Conservation (phyloP, 2,888 invertebrate genomes). For the Amphipoea lucens region DNA sequence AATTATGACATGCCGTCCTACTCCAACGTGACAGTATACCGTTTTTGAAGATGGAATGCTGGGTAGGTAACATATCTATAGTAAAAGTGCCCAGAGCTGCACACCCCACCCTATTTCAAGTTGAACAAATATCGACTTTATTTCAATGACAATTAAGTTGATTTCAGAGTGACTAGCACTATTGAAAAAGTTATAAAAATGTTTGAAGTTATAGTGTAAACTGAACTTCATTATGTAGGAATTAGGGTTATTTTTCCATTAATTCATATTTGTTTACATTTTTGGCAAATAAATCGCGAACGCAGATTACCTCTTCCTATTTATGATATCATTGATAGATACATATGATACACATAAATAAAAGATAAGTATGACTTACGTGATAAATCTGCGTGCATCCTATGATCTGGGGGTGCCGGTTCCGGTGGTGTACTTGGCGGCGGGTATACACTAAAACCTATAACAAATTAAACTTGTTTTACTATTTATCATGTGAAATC, state of each 20-base stretch:
- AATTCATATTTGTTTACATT: too few relatives aligned
- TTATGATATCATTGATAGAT: not conserved
- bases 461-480: not conserved
- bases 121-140: too few relatives aligned
- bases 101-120: too few relatives aligned
- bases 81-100: too few relatives aligned
- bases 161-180: too few relatives aligned
- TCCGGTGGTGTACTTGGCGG: slow-evolving; percentile 96
- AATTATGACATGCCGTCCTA: not conserved
- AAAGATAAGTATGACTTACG: slow-evolving; percentile 78
- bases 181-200: too few relatives aligned
- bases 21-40: not conserved
- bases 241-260: too few relatives aligned
- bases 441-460: slow-evolving; percentile 95
- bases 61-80: not conserved
- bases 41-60: not conserved
- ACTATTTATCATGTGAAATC: too few relatives aligned
- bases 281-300: too few relatives aligned
- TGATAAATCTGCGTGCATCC: slow-evolving; percentile 90
- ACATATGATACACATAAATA: not conserved
- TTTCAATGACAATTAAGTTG: too few relatives aligned
- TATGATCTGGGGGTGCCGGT: slow-evolving; percentile 95
- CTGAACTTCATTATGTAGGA: too few relatives aligned
- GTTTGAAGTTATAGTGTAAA: too few relatives aligned
- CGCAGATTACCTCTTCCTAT: not conserved